Conservation (phyloP, 1,140 invertebrate species). For the Apis cerana region DNA sequence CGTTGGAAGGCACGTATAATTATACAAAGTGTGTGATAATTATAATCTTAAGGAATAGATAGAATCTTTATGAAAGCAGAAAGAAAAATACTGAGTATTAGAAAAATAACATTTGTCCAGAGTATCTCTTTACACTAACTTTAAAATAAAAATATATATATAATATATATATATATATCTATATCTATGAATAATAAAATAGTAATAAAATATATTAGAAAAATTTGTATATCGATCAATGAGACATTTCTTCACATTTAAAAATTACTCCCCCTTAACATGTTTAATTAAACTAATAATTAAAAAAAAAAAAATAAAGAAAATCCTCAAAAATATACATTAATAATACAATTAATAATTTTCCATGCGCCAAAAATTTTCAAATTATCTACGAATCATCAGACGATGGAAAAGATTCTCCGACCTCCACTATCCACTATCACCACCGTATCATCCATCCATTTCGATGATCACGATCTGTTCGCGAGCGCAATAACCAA, state of each 20-base stretch:
- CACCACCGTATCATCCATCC: neutral
- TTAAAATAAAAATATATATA: neutral
- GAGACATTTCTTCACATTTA: no score
- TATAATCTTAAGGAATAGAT: neutral
- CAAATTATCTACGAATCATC: no score
- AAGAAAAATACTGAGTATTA: neutral
- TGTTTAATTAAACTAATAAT: no score
- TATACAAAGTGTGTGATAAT: neutral
- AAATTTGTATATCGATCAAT: no score
- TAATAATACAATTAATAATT: no score
- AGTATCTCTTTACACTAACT: neutral
- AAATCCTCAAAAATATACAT: no score
- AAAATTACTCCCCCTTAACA: no score
- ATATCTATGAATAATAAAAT: neutral
- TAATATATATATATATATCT: neutral
- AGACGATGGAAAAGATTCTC: no score
- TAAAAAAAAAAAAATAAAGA: no score
- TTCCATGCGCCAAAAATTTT: no score
- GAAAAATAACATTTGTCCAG: neutral
- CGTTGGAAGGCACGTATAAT: constrained; percentile 20
- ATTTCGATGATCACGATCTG: constrained; percentile 40
- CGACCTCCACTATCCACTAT: no score
- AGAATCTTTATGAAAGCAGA: neutral
- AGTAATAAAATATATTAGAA: no score
- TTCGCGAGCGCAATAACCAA: constrained; percentile 14